Conservation (phyloP, 2,113 vertebrate genomes). For the Cichladusa arquata region DNA sequence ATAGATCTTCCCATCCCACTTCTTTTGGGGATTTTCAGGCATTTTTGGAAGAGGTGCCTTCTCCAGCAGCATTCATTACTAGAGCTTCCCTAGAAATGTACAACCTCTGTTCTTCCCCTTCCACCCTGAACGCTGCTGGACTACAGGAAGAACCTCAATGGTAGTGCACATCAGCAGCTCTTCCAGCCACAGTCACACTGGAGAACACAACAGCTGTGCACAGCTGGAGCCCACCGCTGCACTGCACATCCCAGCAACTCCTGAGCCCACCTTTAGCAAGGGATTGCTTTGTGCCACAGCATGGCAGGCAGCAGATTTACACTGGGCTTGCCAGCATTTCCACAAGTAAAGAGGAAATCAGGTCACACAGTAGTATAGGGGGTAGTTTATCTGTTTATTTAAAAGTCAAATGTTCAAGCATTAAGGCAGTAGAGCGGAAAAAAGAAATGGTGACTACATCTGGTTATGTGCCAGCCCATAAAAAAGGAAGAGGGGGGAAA, state of each 20-base stretch:
- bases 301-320: neutral
- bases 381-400: neutral
- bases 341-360: neutral
- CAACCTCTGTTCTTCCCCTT: neutral
- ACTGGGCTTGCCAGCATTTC: neutral
- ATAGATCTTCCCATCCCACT: neutral
- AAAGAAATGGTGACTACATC: neutral
- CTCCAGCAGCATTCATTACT: neutral
- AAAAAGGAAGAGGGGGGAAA: neutral
- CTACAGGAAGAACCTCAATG: neutral
- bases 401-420: neutral
- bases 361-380: neutral
- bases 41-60: neutral
- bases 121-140: neutral
- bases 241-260: neutral
- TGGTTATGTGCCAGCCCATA: neutral
- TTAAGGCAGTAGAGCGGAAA: neutral
- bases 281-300: neutral
- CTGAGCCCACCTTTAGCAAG: neutral
- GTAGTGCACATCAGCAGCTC: neutral
- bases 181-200: fast-evolving
- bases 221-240: neutral
- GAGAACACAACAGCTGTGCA: neutral
- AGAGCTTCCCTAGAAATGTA: neutral
- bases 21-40: neutral